phyloP scores from a whole-genome alignment of 1,140 invertebrate genomes.

The Tetragnatha versicolor region DNA sequence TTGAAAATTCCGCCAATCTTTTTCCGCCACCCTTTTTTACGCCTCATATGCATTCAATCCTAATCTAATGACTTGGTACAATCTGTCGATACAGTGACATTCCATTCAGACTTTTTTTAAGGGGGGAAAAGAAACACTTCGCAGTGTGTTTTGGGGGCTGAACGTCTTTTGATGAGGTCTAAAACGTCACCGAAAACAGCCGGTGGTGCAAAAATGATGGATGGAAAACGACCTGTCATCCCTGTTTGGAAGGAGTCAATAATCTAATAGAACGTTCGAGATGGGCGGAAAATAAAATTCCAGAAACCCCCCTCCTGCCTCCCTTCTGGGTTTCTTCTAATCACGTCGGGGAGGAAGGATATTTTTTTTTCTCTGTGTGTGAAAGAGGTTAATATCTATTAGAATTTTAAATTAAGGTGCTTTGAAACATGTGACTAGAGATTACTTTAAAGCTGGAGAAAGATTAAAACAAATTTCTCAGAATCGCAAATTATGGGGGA shows the following conservation, averaged over 20 bases:
- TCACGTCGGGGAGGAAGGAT: too few relatives aligned
- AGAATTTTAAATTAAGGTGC: slow-evolving; percentile 37
- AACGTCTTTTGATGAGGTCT: slow-evolving; percentile 44
- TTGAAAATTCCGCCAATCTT: not conserved
- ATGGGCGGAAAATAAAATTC: not conserved
- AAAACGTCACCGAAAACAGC: slow-evolving; percentile 42
- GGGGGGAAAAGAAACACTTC: not conserved
- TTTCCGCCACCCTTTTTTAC: not conserved
- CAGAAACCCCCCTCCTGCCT: too few relatives aligned
- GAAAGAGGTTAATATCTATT: slow-evolving; percentile 29
- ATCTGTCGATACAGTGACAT: slow-evolving; percentile 25
- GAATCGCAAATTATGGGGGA: too few relatives aligned
- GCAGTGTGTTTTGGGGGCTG: slow-evolving; percentile 3
- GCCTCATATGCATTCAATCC: not conserved
- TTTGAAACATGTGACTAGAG: slow-evolving; percentile 15
- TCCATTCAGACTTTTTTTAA: slow-evolving; percentile 32
- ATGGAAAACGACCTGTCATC: slow-evolving; percentile 40
- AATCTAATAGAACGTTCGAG: slow-evolving; percentile 26
- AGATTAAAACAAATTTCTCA: too few relatives aligned
- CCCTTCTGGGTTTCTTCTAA: too few relatives aligned
- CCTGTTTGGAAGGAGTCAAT: slow-evolving; percentile 20
- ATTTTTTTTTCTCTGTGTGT: too few relatives aligned
- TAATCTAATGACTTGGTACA: slow-evolving; percentile 39
- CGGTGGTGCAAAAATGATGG: slow-evolving; percentile 32
- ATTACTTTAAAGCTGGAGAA: slow-evolving; percentile 12